Percentiles rank a stretch among this genome's conserved stretches.
Conservation (phyloP, 2,113 vertebrate species). For the Pao palembangensis region DNA sequence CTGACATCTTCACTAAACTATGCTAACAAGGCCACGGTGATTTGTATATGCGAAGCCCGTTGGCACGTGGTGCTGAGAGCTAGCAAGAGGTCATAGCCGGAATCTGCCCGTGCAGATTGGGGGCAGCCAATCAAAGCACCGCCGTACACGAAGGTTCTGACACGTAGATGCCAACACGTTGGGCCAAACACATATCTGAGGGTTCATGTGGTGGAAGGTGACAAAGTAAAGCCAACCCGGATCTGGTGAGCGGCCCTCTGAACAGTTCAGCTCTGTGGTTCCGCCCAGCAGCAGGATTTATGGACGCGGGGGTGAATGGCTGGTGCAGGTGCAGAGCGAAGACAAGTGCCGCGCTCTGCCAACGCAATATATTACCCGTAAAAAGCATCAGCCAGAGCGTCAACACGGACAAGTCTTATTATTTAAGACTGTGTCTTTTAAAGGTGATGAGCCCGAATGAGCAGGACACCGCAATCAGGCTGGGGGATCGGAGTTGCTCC, state of each 20-base stretch:
- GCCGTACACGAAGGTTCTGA: constrained; percentile 15
- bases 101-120: constrained; percentile 35
- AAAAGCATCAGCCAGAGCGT: constrained; percentile 56
- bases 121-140: constrained; percentile 60
- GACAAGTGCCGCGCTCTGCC: constrained; percentile 62
- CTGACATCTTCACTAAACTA: constrained; percentile 80
- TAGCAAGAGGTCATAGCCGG: constrained; percentile 15
- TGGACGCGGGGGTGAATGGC: constrained; percentile 52
- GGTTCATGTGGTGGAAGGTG: constrained; percentile 27
- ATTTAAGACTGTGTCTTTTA: constrained; percentile 62
- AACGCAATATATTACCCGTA: constrained; percentile 57
- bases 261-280: constrained; percentile 45
- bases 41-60: constrained; percentile 72
- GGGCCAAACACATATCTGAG: constrained; percentile 27
- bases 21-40: constrained; percentile 77
- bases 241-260: constrained; percentile 31
- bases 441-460: constrained; percentile 50
- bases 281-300: constrained; percentile 57
- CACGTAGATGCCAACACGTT: constrained; percentile 19
- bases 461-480: constrained; percentile 24
- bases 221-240: constrained; percentile 28
- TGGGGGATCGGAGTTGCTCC: constrained; percentile 12
- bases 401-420: constrained; percentile 59
- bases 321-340: constrained; percentile 62
- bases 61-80: constrained; percentile 36